phyloP scores from a whole-genome alignment of 2,888 invertebrate species.

The Drosophila dives region DNA sequence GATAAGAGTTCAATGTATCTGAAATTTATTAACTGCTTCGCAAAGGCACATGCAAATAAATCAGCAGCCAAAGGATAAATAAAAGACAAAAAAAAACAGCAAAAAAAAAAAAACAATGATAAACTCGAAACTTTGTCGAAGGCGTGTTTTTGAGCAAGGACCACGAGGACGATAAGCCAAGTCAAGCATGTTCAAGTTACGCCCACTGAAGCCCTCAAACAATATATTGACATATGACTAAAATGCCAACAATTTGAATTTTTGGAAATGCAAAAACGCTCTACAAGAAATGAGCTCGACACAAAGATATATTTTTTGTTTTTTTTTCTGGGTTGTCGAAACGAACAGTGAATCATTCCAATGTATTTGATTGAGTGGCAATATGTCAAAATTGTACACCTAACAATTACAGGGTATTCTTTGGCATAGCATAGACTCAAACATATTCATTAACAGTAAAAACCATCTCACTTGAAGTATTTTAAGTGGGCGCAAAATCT shows the following conservation, averaged over 20 bases:
- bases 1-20: constrained; percentile 62
- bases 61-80: constrained; percentile 48
- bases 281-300: neutral
- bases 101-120: constrained; percentile 29
- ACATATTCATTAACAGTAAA: neutral
- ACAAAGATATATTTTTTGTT: neutral
- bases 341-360: neutral
- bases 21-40: constrained; percentile 74
- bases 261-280: constrained; percentile 38
- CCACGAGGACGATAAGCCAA: constrained; percentile 48
- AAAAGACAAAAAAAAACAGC: neutral
- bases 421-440: neutral
- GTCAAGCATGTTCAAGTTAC: constrained; percentile 58
- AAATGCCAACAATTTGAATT: constrained; percentile 40
- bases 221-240: constrained; percentile 74
- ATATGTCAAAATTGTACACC: neutral
- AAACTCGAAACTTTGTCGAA: constrained; percentile 43
- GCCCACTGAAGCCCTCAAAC: constrained; percentile 52
- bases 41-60: constrained; percentile 68
- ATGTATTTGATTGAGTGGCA: neutral
- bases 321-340: too few species aligned
- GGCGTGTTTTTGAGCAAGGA: constrained; percentile 46
- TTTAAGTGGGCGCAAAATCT: too few species aligned
- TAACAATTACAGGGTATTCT: constrained; percentile 4
- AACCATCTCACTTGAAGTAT: neutral